phyloP scores from a whole-genome alignment of 2,113 vertebrate species.

The Glaucomys volans region DNA sequence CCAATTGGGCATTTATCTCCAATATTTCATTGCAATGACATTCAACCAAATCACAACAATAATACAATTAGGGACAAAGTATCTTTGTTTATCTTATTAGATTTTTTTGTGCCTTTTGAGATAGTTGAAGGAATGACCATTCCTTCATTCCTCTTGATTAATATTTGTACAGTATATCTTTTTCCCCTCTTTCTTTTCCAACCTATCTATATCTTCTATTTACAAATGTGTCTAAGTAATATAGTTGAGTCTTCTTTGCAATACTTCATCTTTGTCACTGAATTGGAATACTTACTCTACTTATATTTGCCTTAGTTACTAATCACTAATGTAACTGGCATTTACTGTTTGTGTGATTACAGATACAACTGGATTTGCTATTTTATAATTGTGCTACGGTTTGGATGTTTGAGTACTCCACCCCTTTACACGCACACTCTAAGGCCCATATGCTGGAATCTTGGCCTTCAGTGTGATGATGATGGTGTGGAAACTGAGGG shows the following conservation, averaged over 20 bases:
- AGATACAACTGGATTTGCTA: neutral
- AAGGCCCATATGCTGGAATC: too few species aligned
- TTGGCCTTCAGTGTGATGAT: neutral
- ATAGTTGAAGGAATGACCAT: too few species aligned
- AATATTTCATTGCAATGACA: neutral
- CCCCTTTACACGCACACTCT: too few species aligned
- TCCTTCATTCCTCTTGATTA: neutral
- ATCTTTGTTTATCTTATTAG: neutral
- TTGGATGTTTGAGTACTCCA: neutral
- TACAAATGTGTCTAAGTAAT: neutral
- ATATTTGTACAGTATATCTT: neutral
- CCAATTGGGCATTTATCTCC: neutral
- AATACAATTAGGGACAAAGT: neutral
- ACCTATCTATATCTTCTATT: neutral
- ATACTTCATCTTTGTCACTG: conserved; percentile 1
- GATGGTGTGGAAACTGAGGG: neutral
- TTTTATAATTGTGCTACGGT: neutral
- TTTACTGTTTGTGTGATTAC: neutral
- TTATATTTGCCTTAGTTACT: neutral
- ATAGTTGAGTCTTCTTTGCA: neutral
- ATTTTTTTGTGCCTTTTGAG: neutral
- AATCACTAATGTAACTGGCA: neutral
- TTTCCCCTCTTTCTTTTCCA: neutral
- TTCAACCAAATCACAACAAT: neutral
- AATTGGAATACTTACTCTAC: neutral